Conservation (phyloP, 2,797 vertebrate genomes). For the Tympanoctomys barrerae region DNA sequence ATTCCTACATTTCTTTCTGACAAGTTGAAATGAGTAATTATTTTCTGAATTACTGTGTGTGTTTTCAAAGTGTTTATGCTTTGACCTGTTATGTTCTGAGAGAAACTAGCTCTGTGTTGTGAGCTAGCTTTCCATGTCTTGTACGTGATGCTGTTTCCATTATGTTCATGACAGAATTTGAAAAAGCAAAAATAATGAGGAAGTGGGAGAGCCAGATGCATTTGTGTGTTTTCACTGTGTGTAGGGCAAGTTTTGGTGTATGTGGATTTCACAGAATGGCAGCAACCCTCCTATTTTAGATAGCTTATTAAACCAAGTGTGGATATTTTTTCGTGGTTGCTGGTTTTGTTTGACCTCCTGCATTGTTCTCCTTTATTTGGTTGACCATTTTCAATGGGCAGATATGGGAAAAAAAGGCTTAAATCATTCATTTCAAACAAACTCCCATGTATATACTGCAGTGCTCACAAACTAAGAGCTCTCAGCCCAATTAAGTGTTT, state of each 20-base stretch:
- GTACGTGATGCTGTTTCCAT: neutral
- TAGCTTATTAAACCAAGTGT: conserved; percentile 6
- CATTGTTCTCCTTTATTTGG: neutral
- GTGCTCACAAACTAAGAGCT: neutral
- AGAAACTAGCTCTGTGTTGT: neutral
- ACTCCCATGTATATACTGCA: neutral
- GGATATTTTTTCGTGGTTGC: neutral
- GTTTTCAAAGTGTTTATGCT: neutral
- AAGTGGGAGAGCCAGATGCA: neutral
- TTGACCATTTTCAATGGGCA: neutral
- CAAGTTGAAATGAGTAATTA: neutral
- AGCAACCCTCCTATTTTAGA: conserved; percentile 32
- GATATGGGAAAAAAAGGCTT: neutral
- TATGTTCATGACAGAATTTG: neutral
- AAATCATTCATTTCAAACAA: neutral
- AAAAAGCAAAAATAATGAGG: conserved; percentile 12
- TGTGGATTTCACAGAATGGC: neutral
- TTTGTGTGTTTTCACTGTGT: neutral
- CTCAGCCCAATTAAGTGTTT: neutral
- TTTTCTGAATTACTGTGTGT: conserved; percentile 14
- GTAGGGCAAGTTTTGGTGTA: neutral
- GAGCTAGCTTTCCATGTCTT: neutral
- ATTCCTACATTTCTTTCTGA: neutral
- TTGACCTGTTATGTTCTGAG: neutral
- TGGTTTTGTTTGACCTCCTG: conserved; percentile 19